Evolutionary conservation across 2,797 vertebrate genomes (phyloP), one percentile per base, ranked within the genome.

Genomic region (Typhlichthys subterraneus): DNA sequence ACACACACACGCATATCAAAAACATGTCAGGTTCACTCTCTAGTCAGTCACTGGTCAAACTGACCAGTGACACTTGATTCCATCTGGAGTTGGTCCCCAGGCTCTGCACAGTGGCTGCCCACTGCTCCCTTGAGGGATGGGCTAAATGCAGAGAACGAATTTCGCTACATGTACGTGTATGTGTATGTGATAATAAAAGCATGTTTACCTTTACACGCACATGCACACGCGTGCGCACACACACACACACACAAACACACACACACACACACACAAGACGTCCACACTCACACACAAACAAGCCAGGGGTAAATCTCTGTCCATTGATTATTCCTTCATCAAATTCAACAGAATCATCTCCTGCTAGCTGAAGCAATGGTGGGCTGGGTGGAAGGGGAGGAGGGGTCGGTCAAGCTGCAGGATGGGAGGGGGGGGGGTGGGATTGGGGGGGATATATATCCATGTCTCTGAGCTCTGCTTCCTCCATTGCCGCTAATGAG

Each of bases 401-500:
- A 71, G 73, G 77, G 80, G 69, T 80, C 77, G 73, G 61, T 64
- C 76, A 78, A 63, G 38, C 75, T 82, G 79, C 67, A 79, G 83
- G 80, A 84, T 75, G 75, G 17, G 17, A 2, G 17, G 19, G 19
- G 19, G n/a, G n/a, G n/a, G n/a, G n/a, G n/a, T n/a, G n/a, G n/a
- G n/a, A n/a, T n/a, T 3, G 2, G 19, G 19, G 38, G 79, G 80
- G 79, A 84, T 23, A 5, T 7, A 38, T 87, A 83, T 83, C 82
- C 84, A 78, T 69, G 69, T 49, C 57, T 76, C 67, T 19, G 61
- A 73, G 61, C 50, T 53, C 6, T 33, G 66, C 67, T 86, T 75
- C 79, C 71, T 77, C 72, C 71, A 61, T 76, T 73, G 50, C 51
- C 77, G 61, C 76, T 85, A 85, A 87, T 80, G 81, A 80, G 80